Evolutionary conservation across 2,113 vertebrate genomes (phyloP).

Genomic region (Colistium nudipinnis): DNA sequence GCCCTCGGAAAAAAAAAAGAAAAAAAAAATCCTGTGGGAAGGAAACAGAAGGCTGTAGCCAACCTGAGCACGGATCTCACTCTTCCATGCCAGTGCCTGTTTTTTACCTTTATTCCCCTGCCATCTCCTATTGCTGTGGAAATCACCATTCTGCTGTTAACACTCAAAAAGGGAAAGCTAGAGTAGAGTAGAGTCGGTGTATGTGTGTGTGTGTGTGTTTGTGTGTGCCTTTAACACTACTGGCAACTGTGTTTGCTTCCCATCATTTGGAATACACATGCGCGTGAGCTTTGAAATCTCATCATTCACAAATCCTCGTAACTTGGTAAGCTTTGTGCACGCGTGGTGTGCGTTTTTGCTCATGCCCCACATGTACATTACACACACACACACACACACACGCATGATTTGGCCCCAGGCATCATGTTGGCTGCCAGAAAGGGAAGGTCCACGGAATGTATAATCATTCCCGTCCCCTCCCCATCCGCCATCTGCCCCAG

Average conservation of each 20-base stretch:
- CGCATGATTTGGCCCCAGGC: constrained; percentile 19
- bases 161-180: background rate
- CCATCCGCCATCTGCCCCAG: constrained; percentile 67
- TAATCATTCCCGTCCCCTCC: constrained; percentile 39
- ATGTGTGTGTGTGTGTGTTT: background rate
- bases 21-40: constrained; percentile 45
- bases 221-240: constrained; percentile 1
- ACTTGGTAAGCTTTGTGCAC: background rate
- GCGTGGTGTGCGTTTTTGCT: background rate
- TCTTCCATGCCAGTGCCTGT: constrained; percentile 52
- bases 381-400: constrained; percentile 12
- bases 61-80: constrained; percentile 48
- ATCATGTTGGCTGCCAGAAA: constrained; percentile 15
- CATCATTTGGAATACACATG: background rate
- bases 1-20: constrained; percentile 36
- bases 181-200: background rate
- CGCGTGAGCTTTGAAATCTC: background rate
- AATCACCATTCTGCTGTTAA: constrained; percentile 33
- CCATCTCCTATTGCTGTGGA: constrained; percentile 41
- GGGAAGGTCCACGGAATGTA: constrained; percentile 19
- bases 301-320: background rate
- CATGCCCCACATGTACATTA: background rate
- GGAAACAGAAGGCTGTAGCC: constrained; percentile 43
- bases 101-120: constrained; percentile 54
- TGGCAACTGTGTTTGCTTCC: background rate